Base-by-base conservation (phyloP, 2,113 vertebrate species). In the Ammospiza caudacuta region DNA sequence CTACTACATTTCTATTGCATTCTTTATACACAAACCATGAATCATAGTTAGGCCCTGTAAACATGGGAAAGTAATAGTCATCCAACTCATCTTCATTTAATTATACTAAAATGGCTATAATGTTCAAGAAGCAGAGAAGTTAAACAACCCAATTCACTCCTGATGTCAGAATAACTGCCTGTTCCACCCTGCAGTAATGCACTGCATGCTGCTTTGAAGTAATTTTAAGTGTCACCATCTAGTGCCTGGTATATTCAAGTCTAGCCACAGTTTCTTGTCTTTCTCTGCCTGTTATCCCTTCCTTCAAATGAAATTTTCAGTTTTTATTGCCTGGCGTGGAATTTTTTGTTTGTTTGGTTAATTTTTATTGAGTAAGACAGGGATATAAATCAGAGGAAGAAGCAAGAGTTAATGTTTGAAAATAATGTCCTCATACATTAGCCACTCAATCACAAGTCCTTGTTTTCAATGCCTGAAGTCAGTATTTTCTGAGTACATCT, bases 21-120 rank as follows among this genome's bases (percentile, higher is more conserved):
- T 69, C 67, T 90, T 88, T 73, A 46, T 43, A 95, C 33, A 66
- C 41, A 82, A 95, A 54, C 49, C n/a, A 90, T 75, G 55, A 83
- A 89, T 84, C 62, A 70, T 41, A 66, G 84, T 87, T 94, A 92
- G 73, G 58, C 29, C 81, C 37, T 84, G 57, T 84, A 87, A 96
- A 90, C 83, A 92, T 6, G 15, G 24, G 58, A 69, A 90, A 89
- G 61, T 87, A 95, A 95, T n/a, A 95, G 73, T 95, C 81, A 96
- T 84, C 39, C 79, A 94, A 43, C 54, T 85, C 62, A 87, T 70
- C 66, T 79, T 81, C 67, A 93, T 89, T 90, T 91, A 91, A 92
- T 96, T 94, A 95, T 58, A 76, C 61, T 77, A 86, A 96, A 95
- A 94, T 75, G 64, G 57, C 44, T 84, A 79, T 54, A 92, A 92